These are phyloP conservation scores for Ashinkailepas kermadecensis DNA, from an alignment of 2,888 invertebrate genomes.

Conservation along the genomic window DNA sequence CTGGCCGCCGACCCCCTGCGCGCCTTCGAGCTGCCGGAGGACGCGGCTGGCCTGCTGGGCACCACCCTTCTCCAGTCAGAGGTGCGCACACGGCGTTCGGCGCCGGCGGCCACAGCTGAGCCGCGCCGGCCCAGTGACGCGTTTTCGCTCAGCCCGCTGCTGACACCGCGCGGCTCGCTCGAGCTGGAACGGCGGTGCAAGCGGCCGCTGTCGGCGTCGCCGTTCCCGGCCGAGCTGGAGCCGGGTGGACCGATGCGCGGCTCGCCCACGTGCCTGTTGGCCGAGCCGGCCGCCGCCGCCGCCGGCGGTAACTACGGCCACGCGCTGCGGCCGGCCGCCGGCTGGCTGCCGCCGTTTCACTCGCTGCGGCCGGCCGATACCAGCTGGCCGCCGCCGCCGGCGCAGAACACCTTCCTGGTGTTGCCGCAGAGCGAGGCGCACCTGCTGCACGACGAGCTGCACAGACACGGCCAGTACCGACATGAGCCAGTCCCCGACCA, in stretches of 20 bases:
- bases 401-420: constrained; percentile 3
- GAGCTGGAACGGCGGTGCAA: constrained; percentile 28
- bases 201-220: constrained; percentile 31
- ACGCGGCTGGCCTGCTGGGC: neutral
- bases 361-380: neutral
- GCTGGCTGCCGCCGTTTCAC: constrained; percentile 3
- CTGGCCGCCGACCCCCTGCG: constrained; percentile 13
- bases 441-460: constrained; percentile 24
- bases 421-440: constrained; percentile 29
- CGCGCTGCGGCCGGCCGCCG: neutral
- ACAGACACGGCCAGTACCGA: too few relatives aligned
- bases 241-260: constrained; percentile 40
- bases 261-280: constrained; percentile 43
- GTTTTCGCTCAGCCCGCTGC: constrained; percentile 23
- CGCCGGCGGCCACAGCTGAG: neutral
- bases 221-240: constrained; percentile 24
- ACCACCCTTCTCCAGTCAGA: neutral
- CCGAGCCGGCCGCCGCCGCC: constrained; percentile 31
- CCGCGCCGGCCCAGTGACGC: constrained; percentile 2
- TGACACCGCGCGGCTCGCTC: constrained; percentile 27
- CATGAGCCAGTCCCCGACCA: neutral
- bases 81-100: neutral
- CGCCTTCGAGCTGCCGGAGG: neutral
- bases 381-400: constrained; percentile 21
- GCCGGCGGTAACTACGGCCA: constrained; percentile 18